phyloP scores from a whole-genome alignment of 2,797 vertebrate genomes.

The Pseudocheirus occidentalis region DNA sequence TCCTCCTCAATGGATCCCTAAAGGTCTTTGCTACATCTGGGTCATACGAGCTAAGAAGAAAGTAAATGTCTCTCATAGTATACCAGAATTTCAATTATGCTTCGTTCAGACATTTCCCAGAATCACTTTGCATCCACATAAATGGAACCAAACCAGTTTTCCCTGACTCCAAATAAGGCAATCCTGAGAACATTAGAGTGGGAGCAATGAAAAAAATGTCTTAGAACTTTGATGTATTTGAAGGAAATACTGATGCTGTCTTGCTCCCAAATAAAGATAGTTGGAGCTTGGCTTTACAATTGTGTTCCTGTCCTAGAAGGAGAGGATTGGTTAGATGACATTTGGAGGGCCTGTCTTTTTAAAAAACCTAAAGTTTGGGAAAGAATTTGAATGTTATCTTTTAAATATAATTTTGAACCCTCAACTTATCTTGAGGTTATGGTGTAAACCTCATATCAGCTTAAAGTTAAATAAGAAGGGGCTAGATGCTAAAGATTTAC shows the following conservation, averaged over 20 bases:
- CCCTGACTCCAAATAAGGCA: slow-evolving; percentile 8
- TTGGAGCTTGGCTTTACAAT: not conserved
- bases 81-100: not conserved
- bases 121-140: not conserved
- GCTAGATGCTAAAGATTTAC: slow-evolving; percentile 18
- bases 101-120: not conserved
- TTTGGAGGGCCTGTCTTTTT: slow-evolving; percentile 11
- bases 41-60: not conserved
- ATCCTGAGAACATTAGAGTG: slow-evolving; percentile 9
- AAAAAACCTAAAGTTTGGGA: not conserved
- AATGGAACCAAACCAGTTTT: not conserved
- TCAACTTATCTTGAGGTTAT: not conserved
- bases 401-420: slow-evolving; percentile 39
- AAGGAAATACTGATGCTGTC: not conserved
- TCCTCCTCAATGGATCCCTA: not conserved
- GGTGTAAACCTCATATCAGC: slow-evolving; percentile 36
- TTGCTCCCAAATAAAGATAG: not conserved
- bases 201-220: not conserved
- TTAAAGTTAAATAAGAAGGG: slow-evolving; percentile 36
- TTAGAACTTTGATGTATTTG: not conserved
- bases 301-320: not conserved
- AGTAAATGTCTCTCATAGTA: not conserved
- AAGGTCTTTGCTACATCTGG: not conserved
- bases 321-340: not conserved
- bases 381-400: not conserved